Evolutionary conservation across 2,113 vertebrate genomes (phyloP), one percentile per base, ranked within the genome.

Genomic region (Azemiops feae): DNA sequence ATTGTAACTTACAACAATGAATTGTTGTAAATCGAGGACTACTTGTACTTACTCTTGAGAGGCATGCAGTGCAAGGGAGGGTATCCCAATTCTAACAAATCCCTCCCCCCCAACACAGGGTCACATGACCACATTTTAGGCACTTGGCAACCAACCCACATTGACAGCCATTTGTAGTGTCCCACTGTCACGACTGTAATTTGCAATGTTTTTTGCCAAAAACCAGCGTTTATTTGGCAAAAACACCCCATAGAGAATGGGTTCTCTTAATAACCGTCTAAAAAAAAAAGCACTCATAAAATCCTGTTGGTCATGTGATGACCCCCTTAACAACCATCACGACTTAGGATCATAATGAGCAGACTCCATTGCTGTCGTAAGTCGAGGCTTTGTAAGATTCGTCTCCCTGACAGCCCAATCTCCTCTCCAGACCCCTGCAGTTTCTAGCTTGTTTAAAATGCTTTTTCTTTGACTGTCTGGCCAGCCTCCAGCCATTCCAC

Each of bases 391-490:
- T 90, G 91, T 95, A 54, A 94, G 93, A 92, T 90, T 87, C 1
- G 0, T 0, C 64, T 95, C 94, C 50, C 92, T 47, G 86, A 88
- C 89, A 93, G 91, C 57, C 93, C 9, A 22, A 39, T 22, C 34
- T 81, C 34, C 5, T 39, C 34, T 81, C 18, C 74, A 81, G 34
- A 34, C 34, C 74, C 74, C 34, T 81, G 74, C 34, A 43, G 34
- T 85, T 93, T 91, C 85, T 55, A 88, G 93, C n/a, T 87, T 54
- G 74, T 85, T 94, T 90, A 23, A 89, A 50, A 54, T 57, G 50
- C 25, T 20, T 92, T 92, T 91, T 94, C 90, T 96, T 87, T 60
- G 91, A 54, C 43, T 88, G 87, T 91, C 55, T 96, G 93, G 93
- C 92, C 88, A 92, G 27, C 20, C 88, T 92, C 94, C 89, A 89